A percentile compares a stretch with the other conserved stretches of the same genome.
phyloP scores from a whole-genome alignment of 2,888 invertebrate species.

The Xanthorhoe spadicearia region DNA sequence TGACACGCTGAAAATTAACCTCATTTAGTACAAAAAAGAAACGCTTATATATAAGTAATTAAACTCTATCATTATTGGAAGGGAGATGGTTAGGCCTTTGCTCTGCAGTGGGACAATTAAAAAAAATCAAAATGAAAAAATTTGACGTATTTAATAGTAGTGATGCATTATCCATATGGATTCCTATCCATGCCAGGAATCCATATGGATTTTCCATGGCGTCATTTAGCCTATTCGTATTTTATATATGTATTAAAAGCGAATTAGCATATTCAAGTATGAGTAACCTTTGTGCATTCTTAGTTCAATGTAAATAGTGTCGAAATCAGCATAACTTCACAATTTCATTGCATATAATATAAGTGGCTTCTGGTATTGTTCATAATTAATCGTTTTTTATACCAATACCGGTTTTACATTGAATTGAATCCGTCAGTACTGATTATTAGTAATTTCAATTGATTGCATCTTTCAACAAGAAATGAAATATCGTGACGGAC shows the following conservation, averaged over 20 bases:
- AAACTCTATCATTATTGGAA: no score
- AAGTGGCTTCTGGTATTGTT: not conserved
- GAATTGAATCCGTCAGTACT: not conserved
- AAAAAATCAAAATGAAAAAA: no score
- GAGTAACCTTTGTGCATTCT: not conserved
- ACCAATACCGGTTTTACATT: not conserved
- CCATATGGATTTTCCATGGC: constrained; percentile 4
- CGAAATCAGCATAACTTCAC: not conserved
- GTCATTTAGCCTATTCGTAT: constrained; percentile 8
- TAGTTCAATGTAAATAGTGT: not conserved
- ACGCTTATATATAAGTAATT: not conserved
- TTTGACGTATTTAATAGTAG: no score
- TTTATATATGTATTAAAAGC: not conserved
- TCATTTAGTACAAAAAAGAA: constrained; percentile 24
- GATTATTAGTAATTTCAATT: not conserved
- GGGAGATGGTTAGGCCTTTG: no score
- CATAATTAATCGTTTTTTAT: not conserved
- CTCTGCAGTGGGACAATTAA: no score
- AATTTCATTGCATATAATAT: not conserved
- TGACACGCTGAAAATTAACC: constrained; percentile 26
- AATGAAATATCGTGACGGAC: not conserved
- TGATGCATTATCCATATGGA: no score
- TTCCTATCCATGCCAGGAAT: no score
- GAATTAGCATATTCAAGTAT: constrained; percentile 1
- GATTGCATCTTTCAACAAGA: not conserved